Percentiles rank a stretch among this genome's conserved stretches.
Evolutionary conservation across 1,140 invertebrate species (phyloP).

Genomic region (Venustaconcha ellipsiformis): DNA sequence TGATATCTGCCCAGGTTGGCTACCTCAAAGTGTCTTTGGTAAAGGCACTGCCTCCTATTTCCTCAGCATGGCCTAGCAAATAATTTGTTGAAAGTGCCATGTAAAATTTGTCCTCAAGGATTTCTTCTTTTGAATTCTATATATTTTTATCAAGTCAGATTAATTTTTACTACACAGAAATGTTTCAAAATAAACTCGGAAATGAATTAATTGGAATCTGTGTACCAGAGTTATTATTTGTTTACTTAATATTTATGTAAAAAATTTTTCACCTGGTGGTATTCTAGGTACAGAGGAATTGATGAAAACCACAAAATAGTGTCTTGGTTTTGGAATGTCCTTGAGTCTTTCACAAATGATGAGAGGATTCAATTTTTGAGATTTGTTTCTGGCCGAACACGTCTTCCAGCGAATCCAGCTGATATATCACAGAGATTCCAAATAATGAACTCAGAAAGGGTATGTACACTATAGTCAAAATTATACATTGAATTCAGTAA

Average conservation of each 20-base stretch:
- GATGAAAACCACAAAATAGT: conserved; percentile 76
- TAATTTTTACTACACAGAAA: background rate
- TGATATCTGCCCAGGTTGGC: too few relatives aligned
- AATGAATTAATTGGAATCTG: background rate
- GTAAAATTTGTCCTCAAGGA: too few relatives aligned
- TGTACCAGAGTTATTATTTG: background rate
- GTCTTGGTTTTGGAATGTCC: conserved; percentile 77
- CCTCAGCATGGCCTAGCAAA: too few relatives aligned
- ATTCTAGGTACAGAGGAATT: conserved; percentile 75
- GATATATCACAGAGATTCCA: conserved; percentile 79
- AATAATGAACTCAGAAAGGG: conserved; percentile 71
- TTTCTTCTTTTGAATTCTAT: too few relatives aligned
- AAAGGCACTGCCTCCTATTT: too few relatives aligned
- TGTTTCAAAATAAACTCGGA: background rate
- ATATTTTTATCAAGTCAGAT: too few relatives aligned
- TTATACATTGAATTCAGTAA: background rate
- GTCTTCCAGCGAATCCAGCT: conserved; percentile 77
- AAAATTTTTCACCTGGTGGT: background rate
- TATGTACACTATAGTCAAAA: conserved; percentile 36
- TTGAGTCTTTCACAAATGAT: conserved; percentile 76
- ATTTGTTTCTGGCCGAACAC: conserved; percentile 78
- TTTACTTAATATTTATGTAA: background rate
- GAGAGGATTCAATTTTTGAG: conserved; percentile 79
- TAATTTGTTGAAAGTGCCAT: too few relatives aligned
- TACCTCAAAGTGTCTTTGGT: too few relatives aligned